Evolutionary conservation across 2,888 invertebrate genomes (phyloP).

Genomic region (Cheilosia vernalis): DNA sequence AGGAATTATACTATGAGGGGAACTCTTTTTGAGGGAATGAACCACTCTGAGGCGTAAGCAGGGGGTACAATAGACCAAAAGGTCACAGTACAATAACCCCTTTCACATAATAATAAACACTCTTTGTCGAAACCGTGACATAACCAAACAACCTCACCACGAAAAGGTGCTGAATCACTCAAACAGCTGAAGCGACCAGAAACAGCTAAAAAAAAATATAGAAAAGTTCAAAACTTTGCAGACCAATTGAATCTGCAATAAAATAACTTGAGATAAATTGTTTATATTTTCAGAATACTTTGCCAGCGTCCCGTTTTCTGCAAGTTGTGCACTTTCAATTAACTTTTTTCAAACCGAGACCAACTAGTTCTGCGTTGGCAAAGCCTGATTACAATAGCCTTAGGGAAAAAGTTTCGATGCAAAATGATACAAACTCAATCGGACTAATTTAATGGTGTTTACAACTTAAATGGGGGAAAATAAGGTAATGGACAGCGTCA

Average conservation of each 20-base stretch:
- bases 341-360: constrained; percentile 43
- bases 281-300: constrained; percentile 45
- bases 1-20: no score
- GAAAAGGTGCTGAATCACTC: no score
- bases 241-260: constrained; percentile 64
- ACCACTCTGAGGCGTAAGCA: no score
- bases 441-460: constrained; percentile 71
- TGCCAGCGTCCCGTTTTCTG: not conserved
- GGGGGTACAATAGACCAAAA: no score
- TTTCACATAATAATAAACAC: no score
- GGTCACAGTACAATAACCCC: no score
- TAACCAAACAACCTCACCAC: no score
- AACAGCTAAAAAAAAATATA: not conserved
- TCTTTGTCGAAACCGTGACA: no score
- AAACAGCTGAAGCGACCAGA: no score
- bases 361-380: not conserved
- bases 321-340: constrained; percentile 48
- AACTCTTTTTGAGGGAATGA: no score
- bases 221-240: constrained; percentile 51
- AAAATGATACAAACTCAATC: constrained; percentile 71
- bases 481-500: constrained; percentile 56
- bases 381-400: constrained; percentile 8
- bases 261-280: constrained; percentile 43
- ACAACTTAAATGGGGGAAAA: constrained; percentile 64
- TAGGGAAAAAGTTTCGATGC: constrained; percentile 38